A percentile compares a stretch with the other conserved stretches of the same genome.
These are phyloP conservation scores for Semnornis frantzii DNA, from an alignment of 2,113 vertebrate species.

Conservation along the genomic window DNA sequence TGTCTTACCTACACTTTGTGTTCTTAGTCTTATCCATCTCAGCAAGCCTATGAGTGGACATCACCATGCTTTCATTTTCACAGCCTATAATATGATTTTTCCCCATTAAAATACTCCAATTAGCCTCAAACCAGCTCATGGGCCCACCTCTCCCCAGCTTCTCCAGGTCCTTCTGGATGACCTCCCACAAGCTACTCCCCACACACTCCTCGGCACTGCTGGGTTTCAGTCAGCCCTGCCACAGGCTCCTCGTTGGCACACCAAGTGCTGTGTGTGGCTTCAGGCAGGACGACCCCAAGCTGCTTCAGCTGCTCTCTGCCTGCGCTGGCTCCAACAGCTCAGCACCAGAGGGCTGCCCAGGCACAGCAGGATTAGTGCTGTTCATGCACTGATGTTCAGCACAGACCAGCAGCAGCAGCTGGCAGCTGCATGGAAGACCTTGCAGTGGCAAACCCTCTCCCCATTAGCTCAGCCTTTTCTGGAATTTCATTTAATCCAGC, in stretches of 20 bases:
- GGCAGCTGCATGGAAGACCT: not conserved
- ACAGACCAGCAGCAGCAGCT: constrained; percentile 21
- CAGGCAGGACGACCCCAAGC: not conserved
- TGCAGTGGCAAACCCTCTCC: not conserved
- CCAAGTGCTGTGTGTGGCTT: not conserved
- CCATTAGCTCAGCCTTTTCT: not conserved
- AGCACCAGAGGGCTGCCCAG: not conserved
- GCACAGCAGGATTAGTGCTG: constrained; percentile 21
- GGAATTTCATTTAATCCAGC: not conserved
- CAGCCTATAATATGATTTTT: too few species aligned
- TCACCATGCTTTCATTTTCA: too few species aligned
- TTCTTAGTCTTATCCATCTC: too few species aligned
- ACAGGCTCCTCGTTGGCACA: not conserved
- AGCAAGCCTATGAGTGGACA: too few species aligned
- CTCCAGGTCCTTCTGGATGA: too few species aligned
- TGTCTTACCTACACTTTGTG: too few species aligned
- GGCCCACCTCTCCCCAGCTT: too few species aligned
- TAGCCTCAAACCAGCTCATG: too few species aligned
- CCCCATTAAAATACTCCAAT: too few species aligned
- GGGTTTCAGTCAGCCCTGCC: not conserved
- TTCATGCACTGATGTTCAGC: constrained; percentile 15
- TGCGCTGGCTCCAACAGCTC: rapidly evolving
- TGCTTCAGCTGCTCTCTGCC: not conserved
- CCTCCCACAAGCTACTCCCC: not conserved
- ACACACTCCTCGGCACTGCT: not conserved